Percentiles rank a stretch among this genome's conserved stretches.
Evolutionary conservation across 2,888 invertebrate genomes (phyloP).

Genomic region (Xanthorhoe spadicearia): DNA sequence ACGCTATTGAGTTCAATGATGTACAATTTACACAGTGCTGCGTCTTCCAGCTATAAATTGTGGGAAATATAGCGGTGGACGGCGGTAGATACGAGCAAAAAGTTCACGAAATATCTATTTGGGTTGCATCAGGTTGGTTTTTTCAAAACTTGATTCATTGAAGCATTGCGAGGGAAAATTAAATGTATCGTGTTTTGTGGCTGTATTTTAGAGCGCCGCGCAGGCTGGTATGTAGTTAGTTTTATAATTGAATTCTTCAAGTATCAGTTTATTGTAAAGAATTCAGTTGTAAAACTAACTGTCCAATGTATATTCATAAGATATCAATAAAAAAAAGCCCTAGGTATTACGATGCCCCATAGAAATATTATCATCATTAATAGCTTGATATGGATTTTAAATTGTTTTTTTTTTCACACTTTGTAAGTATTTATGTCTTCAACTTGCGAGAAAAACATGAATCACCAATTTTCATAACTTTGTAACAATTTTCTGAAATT

Average conservation of each 20-base stretch:
- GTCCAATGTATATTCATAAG: too few species aligned
- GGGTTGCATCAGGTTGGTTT: constrained; percentile 9
- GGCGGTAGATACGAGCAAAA: constrained; percentile 9
- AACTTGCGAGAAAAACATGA: neutral
- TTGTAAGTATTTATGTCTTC: neutral
- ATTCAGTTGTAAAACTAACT: too few species aligned
- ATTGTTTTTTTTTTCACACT: too few species aligned
- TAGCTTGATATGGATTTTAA: too few species aligned
- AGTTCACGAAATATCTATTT: constrained; percentile 10
- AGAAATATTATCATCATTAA: too few species aligned
- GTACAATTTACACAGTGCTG: constrained; percentile 22
- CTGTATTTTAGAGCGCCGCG: neutral
- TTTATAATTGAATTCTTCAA: too few species aligned
- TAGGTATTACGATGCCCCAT: too few species aligned
- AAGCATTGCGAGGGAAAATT: neutral
- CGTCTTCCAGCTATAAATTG: constrained; percentile 25
- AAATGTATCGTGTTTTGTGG: neutral
- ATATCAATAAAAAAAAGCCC: too few species aligned
- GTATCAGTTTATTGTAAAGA: too few species aligned
- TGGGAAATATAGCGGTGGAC: constrained; percentile 13
- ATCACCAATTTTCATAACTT: too few species aligned
- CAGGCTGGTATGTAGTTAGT: too few species aligned
- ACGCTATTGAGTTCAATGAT: constrained; percentile 19
- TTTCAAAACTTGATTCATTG: neutral
- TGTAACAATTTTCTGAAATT: too few species aligned